A percentile compares a stretch with the other conserved stretches of the same genome.
These are phyloP conservation scores for Brachirus orientalis DNA, from an alignment of 2,113 vertebrate genomes.

Conservation along the genomic window DNA sequence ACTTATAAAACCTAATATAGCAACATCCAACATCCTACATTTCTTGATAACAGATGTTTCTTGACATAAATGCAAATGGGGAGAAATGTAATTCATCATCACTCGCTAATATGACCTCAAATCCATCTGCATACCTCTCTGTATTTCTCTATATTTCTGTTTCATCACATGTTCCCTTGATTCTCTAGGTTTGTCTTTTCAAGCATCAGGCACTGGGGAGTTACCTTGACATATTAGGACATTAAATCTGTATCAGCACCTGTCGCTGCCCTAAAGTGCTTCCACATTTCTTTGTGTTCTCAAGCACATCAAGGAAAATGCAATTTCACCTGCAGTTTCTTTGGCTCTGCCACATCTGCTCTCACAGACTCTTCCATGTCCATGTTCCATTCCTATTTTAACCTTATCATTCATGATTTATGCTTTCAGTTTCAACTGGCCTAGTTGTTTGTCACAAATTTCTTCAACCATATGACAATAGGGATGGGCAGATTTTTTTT, in stretches of 20 bases:
- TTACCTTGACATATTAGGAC: constrained; percentile 71
- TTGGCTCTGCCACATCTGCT: constrained; percentile 55
- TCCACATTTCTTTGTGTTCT: constrained; percentile 64
- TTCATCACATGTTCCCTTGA: constrained; percentile 4
- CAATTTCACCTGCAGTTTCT: constrained; percentile 50
- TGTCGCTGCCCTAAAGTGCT: constrained; percentile 55
- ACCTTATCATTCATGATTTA: constrained; percentile 1
- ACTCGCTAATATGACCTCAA: background rate
- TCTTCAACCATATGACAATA: no score
- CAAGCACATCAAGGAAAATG: constrained; percentile 61
- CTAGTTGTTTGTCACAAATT: no score
- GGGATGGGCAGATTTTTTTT: no score
- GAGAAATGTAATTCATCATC: constrained; percentile 1
- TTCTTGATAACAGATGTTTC: constrained; percentile 19
- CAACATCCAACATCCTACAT: background rate
- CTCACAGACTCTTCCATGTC: constrained; percentile 22
- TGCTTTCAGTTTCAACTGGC: background rate
- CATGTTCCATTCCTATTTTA: background rate
- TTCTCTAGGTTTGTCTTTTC: constrained; percentile 45
- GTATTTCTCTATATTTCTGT: constrained; percentile 4
- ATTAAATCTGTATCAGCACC: constrained; percentile 73
- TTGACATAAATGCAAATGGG: constrained; percentile 4
- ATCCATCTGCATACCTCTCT: constrained; percentile 1
- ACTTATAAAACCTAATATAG: no score
- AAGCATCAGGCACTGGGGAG: constrained; percentile 30